Evolutionary conservation across 2,888 invertebrate species (phyloP), one percentile per base, ranked within the genome.

Genomic region (Ligdia adustata): DNA sequence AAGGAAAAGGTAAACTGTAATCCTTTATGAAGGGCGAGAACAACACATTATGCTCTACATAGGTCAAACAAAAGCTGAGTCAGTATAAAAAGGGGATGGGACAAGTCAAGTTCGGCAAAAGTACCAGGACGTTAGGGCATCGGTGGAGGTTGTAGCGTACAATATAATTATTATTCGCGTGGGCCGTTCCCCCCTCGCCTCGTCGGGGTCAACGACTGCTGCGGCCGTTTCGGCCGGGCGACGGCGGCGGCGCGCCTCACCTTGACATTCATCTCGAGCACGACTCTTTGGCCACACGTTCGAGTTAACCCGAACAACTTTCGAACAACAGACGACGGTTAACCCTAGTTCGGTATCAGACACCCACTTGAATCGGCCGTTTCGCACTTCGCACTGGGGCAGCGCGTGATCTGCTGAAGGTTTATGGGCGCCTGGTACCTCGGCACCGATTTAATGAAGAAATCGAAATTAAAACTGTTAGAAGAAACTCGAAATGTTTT

Each of bases 261-360:
- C 89, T 90, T 90, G 90, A 90, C 90, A 90, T 90, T 90, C 89
- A 88, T 90, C 89, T 88, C 82, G 77, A 77, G 73, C 79, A 79
- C 82, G 63, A 77, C 78, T 82, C 79, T 84, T 78, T 77, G 75
- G 79, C 79, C 85, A 82, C 84, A 82, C 81, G 81, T 78, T 81
- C 74, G 79, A 81, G 80, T 79, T 79, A 82, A 84, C 79, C 77
- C 77, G 71, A 70, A 76, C 73, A 71, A 75, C 66, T 79, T 77
- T 69, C 58, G 57, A 75, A 72, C 63, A 61, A 56, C 66, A 59
- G 61, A 61, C 64, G 56, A 64, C 54, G 60, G 60, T 66, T 63
- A 64, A 67, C 60, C 66, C 64, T 52, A 41, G 54, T 61, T 40
- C 22, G 48, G 48, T 56, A 61, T 52, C 39, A 53, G 46, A 55